phyloP scores from a whole-genome alignment of 2,797 vertebrate species.

The Periparus ater region DNA sequence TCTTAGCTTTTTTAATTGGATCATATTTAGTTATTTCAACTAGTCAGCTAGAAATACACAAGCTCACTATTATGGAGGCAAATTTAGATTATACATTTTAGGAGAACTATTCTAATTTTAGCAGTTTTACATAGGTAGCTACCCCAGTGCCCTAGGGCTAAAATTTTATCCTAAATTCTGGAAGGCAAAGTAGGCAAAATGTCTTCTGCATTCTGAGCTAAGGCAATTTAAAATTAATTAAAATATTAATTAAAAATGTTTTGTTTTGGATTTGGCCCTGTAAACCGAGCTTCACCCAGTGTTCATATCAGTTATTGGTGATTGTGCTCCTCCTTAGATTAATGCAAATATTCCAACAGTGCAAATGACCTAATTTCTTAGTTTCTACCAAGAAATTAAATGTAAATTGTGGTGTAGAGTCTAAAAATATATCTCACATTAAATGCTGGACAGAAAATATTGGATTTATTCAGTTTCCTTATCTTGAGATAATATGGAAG shows the following conservation, averaged over 20 bases:
- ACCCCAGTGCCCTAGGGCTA: neutral
- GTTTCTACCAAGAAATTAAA: neutral
- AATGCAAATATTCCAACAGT: neutral
- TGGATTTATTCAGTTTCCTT: neutral
- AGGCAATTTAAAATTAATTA: neutral
- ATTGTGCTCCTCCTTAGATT: neutral
- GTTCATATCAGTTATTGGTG: neutral
- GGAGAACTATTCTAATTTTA: conserved; percentile 16
- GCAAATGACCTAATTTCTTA: neutral
- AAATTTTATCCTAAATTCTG: conserved; percentile 7
- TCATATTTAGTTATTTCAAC: neutral
- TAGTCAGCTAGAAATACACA: neutral
- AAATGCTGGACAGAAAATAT: neutral
- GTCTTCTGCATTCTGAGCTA: neutral
- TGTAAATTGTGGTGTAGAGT: neutral
- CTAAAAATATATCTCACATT: neutral
- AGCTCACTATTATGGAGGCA: neutral
- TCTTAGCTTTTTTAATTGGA: neutral
- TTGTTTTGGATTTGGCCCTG: neutral
- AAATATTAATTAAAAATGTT: neutral
- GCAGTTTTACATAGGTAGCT: neutral
- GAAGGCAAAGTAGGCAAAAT: neutral
- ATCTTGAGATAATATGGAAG: neutral
- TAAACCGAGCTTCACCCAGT: neutral
- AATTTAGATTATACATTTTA: neutral